A percentile compares a stretch with the other conserved stretches of the same genome.
phyloP scores from a whole-genome alignment of 2,113 vertebrate genomes.

The Gnathonemus echidnorhynchus region DNA sequence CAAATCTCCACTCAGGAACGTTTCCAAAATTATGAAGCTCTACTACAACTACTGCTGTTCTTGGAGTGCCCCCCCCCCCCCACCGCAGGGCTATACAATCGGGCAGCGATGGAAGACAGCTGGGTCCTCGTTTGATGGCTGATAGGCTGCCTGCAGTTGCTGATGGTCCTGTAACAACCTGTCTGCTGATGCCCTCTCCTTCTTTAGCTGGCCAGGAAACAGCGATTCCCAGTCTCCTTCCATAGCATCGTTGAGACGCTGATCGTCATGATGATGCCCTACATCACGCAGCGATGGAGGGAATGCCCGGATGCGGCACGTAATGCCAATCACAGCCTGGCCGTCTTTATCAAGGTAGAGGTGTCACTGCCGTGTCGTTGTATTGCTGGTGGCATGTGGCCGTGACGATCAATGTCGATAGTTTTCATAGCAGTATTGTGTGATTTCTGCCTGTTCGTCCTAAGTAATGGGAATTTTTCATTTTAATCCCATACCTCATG shows the following conservation, averaged over 20 bases:
- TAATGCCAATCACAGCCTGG: slow-evolving; percentile 93
- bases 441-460: not conserved
- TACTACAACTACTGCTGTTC: not conserved
- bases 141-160: not conserved
- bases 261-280: slow-evolving; percentile 89
- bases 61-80: too few relatives aligned
- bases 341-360: slow-evolving; percentile 63
- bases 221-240: slow-evolving; percentile 85
- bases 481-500: not conserved
- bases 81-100: not conserved
- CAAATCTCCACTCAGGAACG: not conserved
- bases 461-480: not conserved
- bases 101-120: not conserved
- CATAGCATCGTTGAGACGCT: slow-evolving; percentile 86
- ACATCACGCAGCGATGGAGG: slow-evolving; percentile 95
- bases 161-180: not conserved
- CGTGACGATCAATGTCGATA: not conserved
- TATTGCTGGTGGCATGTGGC: not conserved
- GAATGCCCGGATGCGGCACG: slow-evolving; percentile 90
- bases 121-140: not conserved
- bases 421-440: not conserved
- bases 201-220: slow-evolving; percentile 78
- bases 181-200: not conserved
- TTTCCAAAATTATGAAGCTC: not conserved
- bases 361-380: not conserved